Conservation (phyloP, 1,140 invertebrate species). For the Aleiodes sp. region DNA sequence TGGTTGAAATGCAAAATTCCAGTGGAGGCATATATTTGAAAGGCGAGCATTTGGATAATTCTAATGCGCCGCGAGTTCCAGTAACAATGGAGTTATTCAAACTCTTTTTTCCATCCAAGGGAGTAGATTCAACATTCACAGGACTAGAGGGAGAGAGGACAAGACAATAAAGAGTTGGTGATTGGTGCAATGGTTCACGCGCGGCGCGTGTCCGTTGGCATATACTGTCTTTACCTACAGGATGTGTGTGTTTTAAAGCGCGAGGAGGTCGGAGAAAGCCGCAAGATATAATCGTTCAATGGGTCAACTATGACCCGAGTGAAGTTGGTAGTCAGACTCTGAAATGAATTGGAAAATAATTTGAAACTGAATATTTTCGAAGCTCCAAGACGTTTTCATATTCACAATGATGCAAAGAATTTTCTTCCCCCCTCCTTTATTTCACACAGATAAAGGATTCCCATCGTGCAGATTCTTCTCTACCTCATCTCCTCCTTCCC, state of each 20-base stretch:
- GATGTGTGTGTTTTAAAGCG: neutral
- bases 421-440: neutral
- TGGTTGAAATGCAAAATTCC: neutral
- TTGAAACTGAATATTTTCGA: neutral
- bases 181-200: neutral
- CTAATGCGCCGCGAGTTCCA: neutral
- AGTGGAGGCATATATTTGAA: neutral
- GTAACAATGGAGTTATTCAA: neutral
- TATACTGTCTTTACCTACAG: neutral
- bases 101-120: neutral
- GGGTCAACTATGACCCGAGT: constrained; percentile 28
- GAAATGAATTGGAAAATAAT: neutral
- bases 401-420: too few relatives aligned
- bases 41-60: constrained; percentile 8
- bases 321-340: neutral
- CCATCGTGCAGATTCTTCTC: neutral
- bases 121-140: neutral
- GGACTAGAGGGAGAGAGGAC: neutral
- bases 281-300: constrained; percentile 19
- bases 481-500: neutral
- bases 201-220: neutral
- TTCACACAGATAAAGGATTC: neutral
- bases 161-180: too few relatives aligned
- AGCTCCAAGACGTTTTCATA: too few relatives aligned
- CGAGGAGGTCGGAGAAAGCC: constrained; percentile 19